A percentile compares a stretch with the other conserved stretches of the same genome.
Evolutionary conservation across 2,888 invertebrate genomes (phyloP).

Genomic region (Trichogramma dendrolimi): DNA sequence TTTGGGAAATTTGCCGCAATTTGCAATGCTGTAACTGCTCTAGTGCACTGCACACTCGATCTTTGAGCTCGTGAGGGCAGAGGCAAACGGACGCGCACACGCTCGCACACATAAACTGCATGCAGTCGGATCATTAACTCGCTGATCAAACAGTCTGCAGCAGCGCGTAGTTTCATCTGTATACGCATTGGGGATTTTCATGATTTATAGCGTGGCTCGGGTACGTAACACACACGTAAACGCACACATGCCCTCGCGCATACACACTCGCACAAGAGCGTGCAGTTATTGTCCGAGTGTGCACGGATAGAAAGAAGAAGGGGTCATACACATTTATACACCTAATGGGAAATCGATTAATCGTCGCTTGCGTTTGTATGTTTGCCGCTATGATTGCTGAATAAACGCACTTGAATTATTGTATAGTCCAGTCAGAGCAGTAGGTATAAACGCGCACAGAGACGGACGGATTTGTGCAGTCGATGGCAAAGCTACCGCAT

Average conservation of each 20-base stretch:
- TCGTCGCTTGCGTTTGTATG: conserved; percentile 4
- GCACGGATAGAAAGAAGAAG: no score
- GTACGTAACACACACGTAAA: not conserved
- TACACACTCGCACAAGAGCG: no score
- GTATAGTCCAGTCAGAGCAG: not conserved
- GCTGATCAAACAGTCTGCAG: conserved; percentile 21
- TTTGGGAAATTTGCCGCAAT: no score
- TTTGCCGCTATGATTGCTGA: conserved; percentile 19
- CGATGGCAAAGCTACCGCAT: no score
- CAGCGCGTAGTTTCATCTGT: conserved; percentile 14
- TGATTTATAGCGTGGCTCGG: conserved; percentile 18
- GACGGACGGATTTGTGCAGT: conserved; percentile 21
- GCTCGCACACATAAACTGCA: no score
- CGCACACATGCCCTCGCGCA: not conserved
- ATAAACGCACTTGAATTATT: conserved; percentile 17
- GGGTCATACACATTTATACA: no score
- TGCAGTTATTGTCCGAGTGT: no score
- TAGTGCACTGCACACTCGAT: no score
- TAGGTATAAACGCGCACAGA: no score
- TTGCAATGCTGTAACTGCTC: no score
- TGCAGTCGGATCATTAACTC: conserved; percentile 23
- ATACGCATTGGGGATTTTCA: conserved; percentile 24
- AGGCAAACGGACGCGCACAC: not conserved
- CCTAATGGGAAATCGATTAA: conserved; percentile 25
- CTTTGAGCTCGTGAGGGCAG: not conserved